Base-by-base conservation (phyloP, 2,888 invertebrate species). In the Hemaris fuciformis region DNA sequence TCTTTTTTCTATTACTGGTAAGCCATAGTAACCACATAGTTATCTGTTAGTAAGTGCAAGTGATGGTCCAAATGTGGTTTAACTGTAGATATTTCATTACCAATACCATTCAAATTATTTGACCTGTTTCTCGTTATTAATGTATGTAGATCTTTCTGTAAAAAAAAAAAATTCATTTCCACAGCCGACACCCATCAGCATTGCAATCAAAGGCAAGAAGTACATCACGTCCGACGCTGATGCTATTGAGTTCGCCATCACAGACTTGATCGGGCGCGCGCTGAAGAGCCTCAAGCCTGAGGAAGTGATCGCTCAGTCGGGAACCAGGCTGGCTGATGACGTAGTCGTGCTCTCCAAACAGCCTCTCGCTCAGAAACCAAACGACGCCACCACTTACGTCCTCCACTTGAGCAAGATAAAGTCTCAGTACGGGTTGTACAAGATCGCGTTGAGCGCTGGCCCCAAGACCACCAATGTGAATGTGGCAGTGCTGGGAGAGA, bases 381-480 rank as follows among this genome's bases (percentile, higher is more conserved):
- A 91, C 1, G 94, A 94, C 45, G 95, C 95, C 15, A 95, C 95
- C 0, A 93, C 96, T 58, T 98, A 95, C 83, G 94, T 95, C 56
- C 93, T 98, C 57, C 96, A 98, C 76, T 91, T 99, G 20, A 94
- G 95, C 88, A 94, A 95, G 72, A 94, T 94, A 60, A 97, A 96
- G 76, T 95, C 97, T 15, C 95, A 96, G 20, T 95, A 97, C 66
- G 99, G 98, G 27, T 94, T 97, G 78, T 99, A 99, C 90, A 95
- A 95, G 73, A 94, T 98, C 6, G 95, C 95, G 0, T 83, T 99
- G 13, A 96, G 94, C 64, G 97, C 96, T 2, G 95, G 95, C 56
- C 87, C 93, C 5, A 93, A 93, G 70, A 94, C 94, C 6, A 88
- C 94, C 13, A 95, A 94, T 67, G 83, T 95, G 57, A 91, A 88